Evolutionary conservation across 37 sponge, comb jelly and placozoan genomes (phyloP), one percentile per base, ranked within the genome.

Genomic region (Bolinopsis microptera): DNA sequence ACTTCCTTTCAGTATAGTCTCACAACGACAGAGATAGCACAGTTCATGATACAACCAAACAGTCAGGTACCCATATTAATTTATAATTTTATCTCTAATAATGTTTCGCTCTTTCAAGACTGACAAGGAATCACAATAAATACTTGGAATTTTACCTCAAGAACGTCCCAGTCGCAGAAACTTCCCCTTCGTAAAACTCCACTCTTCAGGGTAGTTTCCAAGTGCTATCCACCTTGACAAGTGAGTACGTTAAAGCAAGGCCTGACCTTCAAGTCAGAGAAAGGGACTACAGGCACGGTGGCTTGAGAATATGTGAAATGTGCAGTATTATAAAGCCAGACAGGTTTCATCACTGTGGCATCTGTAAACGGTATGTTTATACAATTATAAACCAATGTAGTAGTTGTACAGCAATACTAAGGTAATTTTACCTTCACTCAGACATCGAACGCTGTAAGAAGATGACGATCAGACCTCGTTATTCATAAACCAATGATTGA

Each of bases 311-410:
- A 8, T 86, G 90, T 27, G 90, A 86, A 48, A 86, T 38, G 41
- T 86, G 90, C 61, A 86, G 90, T 23, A 86, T 86, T 48, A 86
- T 86, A 35, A 86, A 86, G 39, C 90, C 90, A 0, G 90, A 86
- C 30, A 86, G 90, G 28, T 39, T n/a, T 48, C 90, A 86, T 25
- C 90, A 86, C 61, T 86, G 90, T 39, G 36, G 24, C 61, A 41
- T 86, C 0, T 86, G 90, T 38, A 27, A 27, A 0, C 34, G 40
- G 90, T 86, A 72, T 30, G 31, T n/a, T 23, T 48, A 48, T n/a
- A n/a, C n/a, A n/a, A n/a, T n/a, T n/a, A n/a, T n/a, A n/a, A n/a
- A n/a, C n/a, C n/a, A n/a, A n/a, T n/a, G n/a, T n/a, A n/a, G n/a
- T n/a, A n/a, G n/a, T n/a, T n/a, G n/a, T n/a, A n/a, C n/a, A n/a